phyloP scores from a whole-genome alignment of 2,888 invertebrate genomes.

The Argyra leucocephala region DNA sequence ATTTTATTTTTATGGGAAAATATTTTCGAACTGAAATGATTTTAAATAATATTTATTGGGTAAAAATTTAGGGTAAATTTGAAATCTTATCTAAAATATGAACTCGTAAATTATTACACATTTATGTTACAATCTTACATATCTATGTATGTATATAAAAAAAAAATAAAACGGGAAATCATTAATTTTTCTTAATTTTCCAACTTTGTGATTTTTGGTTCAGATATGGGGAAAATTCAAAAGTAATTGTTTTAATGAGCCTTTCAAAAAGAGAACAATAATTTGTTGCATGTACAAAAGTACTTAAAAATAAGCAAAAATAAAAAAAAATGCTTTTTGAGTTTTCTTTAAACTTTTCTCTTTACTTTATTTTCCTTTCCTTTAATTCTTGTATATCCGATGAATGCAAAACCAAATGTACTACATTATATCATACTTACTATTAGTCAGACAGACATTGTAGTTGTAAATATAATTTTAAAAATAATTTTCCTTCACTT shows the following conservation, averaged over 20 bases:
- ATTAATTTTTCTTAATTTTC: background rate
- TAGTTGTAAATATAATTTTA: too few species aligned
- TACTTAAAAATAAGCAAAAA: background rate
- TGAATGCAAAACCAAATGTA: too few species aligned
- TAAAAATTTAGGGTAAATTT: too few species aligned
- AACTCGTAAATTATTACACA: background rate
- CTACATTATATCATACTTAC: too few species aligned
- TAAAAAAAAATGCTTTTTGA: background rate
- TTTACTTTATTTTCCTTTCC: too few species aligned
- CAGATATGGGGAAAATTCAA: background rate
- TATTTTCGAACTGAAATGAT: background rate
- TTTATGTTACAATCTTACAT: background rate
- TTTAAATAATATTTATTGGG: background rate
- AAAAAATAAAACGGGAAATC: background rate
- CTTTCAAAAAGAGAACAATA: slow-evolving; percentile 5
- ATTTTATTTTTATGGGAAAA: background rate
- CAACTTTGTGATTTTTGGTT: background rate
- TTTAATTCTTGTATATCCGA: too few species aligned
- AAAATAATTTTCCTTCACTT: too few species aligned
- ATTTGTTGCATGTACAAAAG: slow-evolving; percentile 4
- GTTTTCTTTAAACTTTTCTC: background rate
- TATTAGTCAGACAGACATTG: too few species aligned
- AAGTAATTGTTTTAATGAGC: slow-evolving; percentile 12
- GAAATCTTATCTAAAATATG: background rate
- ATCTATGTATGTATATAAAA: background rate